Conservation (phyloP, 2,888 invertebrate genomes). For the Campoletis raptor region DNA sequence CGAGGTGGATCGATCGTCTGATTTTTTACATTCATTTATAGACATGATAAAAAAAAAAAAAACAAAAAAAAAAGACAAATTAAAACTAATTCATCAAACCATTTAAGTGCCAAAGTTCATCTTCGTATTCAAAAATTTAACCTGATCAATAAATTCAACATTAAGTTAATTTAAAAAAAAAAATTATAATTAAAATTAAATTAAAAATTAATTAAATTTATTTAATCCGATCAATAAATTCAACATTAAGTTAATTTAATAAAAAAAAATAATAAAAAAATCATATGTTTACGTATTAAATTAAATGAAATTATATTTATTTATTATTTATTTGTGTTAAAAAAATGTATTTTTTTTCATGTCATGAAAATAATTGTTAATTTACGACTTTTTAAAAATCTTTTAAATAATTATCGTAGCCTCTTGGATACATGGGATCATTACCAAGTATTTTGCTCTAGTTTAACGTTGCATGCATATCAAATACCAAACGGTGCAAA, state of each 20-base stretch:
- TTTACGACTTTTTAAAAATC: background rate
- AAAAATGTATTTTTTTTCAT: background rate
- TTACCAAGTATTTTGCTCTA: constrained; percentile 57
- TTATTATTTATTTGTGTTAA: too few relatives aligned
- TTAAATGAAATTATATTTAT: too few relatives aligned
- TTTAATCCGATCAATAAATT: background rate
- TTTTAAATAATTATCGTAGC: constrained; percentile 30
- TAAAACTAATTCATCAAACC: background rate
- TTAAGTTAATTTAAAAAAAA: too few relatives aligned
- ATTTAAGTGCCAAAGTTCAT: background rate
- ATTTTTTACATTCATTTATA: constrained; percentile 3
- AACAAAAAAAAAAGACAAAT: background rate
- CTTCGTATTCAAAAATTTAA: background rate
- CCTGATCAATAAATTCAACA: background rate
- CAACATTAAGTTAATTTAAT: background rate
- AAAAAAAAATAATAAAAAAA: too few relatives aligned
- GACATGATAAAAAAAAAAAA: constrained; percentile 9
- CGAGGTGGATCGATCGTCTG: constrained; percentile 32
- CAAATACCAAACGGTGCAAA: constrained; percentile 19
- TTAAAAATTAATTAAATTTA: too few relatives aligned
- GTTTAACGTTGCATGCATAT: constrained; percentile 70
- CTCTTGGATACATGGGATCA: constrained; percentile 45
- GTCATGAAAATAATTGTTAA: background rate
- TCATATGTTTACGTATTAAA: too few relatives aligned
- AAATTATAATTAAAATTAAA: too few relatives aligned